phyloP scores from a whole-genome alignment of 2,888 invertebrate genomes.

The Drosophila multiciliata region DNA sequence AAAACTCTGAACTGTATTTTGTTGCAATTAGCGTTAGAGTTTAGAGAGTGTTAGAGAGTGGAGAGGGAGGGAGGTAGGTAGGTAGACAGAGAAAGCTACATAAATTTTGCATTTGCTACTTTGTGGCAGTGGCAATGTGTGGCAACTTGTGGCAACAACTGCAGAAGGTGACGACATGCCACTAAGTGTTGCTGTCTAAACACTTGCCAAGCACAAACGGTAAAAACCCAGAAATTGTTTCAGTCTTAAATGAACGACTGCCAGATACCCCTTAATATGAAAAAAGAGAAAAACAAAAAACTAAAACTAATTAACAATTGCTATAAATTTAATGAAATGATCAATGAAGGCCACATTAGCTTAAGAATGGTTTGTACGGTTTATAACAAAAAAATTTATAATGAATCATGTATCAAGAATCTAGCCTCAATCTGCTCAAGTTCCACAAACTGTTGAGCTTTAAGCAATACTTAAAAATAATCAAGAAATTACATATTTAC shows the following conservation, averaged over 20 bases:
- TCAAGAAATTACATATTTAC: neutral
- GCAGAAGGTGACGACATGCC: constrained; percentile 48
- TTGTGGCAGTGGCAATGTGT: constrained; percentile 10
- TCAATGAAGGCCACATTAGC: too few species aligned
- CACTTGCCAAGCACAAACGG: constrained; percentile 31
- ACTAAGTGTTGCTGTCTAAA: constrained; percentile 33
- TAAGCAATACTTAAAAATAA: neutral
- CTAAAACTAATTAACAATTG: too few species aligned
- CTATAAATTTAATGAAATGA: too few species aligned
- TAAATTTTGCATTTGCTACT: constrained; percentile 25
- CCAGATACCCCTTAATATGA: neutral
- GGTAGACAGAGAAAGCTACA: constrained; percentile 14
- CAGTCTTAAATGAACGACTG: neutral
- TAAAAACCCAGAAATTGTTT: constrained; percentile 6
- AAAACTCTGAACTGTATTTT: constrained; percentile 19
- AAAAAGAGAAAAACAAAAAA: neutral
- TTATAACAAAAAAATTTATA: too few species aligned
- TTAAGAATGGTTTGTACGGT: too few species aligned
- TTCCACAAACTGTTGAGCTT: neutral
- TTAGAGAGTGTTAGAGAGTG: neutral
- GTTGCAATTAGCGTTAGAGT: constrained; percentile 60
- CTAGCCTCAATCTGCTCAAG: neutral
- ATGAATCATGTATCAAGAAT: neutral
- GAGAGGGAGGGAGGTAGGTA: neutral
- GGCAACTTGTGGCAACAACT: constrained; percentile 22